These are phyloP conservation scores for Brachionus rotundiformis DNA, from an alignment of 1,140 invertebrate genomes.

Conservation along the genomic window DNA sequence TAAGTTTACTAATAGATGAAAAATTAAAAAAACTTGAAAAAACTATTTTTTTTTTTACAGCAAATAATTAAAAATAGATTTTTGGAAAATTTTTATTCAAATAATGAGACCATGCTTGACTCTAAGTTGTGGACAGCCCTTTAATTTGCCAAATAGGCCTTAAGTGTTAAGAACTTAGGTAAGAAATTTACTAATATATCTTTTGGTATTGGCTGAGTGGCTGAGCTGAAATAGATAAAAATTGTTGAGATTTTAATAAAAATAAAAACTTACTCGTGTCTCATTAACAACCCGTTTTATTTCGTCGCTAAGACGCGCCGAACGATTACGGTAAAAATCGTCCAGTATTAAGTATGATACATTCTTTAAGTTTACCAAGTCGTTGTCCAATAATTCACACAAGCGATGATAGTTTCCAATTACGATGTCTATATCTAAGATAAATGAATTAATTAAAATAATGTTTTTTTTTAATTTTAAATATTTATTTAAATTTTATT, in stretches of 20 bases:
- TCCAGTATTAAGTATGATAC: conserved; percentile 47
- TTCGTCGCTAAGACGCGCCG: conserved; percentile 46
- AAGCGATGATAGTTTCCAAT: conserved; percentile 50
- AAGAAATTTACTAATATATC: conserved; percentile 8
- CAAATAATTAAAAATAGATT: conserved; percentile 28
- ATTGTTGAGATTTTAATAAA: neutral
- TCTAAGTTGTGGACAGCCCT: neutral
- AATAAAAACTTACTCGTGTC: conserved; percentile 46
- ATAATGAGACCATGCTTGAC: neutral
- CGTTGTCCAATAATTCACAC: conserved; percentile 45
- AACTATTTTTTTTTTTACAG: neutral
- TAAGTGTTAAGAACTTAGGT: neutral
- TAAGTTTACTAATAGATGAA: neutral
- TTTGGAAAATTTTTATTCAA: conserved; percentile 42
- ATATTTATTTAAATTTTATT: no score
- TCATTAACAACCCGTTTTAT: conserved; percentile 50
- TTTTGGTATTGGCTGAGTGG: neutral
- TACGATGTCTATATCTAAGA: conserved; percentile 32
- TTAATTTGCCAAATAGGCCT: neutral
- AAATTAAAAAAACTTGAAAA: neutral
- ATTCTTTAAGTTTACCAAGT: conserved; percentile 48
- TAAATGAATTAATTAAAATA: neutral
- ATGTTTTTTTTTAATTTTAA: neutral
- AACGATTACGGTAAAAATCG: conserved; percentile 48
- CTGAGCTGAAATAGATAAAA: conserved; percentile 30